Evolutionary conservation across 2,797 vertebrate genomes (phyloP).

Genomic region (Pitangus sulphuratus): DNA sequence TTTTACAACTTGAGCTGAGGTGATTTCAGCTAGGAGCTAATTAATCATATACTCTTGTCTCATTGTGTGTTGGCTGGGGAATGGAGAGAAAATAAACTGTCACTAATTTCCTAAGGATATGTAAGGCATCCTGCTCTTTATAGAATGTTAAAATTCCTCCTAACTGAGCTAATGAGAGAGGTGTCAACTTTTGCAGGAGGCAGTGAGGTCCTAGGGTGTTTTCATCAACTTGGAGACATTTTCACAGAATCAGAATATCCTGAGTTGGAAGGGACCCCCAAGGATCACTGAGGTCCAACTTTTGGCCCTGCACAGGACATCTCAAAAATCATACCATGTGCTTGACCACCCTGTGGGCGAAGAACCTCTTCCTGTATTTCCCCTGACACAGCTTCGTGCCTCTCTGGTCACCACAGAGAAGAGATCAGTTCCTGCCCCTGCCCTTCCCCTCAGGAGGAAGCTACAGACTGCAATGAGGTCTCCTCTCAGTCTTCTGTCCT

Average conservation of each 20-base stretch:
- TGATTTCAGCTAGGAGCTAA: conserved; percentile 16
- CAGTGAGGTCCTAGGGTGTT: background rate
- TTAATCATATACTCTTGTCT: conserved; percentile 7
- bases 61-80: background rate
- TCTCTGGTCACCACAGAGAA: background rate
- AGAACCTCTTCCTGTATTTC: background rate
- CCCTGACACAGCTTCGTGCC: background rate
- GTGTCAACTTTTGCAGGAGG: background rate
- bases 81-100: conserved; percentile 27
- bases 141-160: background rate
- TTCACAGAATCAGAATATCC: background rate
- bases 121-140: background rate
- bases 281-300: background rate
- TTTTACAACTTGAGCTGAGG: background rate
- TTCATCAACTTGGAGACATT: background rate
- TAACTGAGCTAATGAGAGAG: background rate
- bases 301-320: background rate
- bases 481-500: background rate
- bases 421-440: background rate
- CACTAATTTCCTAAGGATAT: background rate
- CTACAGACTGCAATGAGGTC: background rate
- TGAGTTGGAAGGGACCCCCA: background rate
- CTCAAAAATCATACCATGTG: background rate
- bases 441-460: background rate
- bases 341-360: background rate